Conservation (phyloP, 2,888 invertebrate genomes). For the Tetramorium bicarinatum region DNA sequence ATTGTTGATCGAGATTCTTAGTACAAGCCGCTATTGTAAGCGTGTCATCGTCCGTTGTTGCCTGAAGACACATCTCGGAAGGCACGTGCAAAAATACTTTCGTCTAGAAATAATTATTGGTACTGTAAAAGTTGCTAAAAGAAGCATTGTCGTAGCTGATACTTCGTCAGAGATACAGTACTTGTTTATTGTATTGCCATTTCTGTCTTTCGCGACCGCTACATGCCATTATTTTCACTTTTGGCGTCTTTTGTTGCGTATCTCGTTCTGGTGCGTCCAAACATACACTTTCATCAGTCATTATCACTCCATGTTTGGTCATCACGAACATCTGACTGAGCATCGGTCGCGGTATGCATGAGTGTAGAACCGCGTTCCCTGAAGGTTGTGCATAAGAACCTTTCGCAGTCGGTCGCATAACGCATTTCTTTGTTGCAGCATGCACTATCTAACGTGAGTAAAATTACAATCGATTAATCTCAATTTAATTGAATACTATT, state of each 20-base stretch:
- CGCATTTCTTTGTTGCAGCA: constrained; percentile 87
- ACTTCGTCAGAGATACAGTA: constrained; percentile 71
- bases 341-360: constrained; percentile 89
- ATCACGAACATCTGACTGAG: constrained; percentile 92
- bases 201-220: constrained; percentile 90
- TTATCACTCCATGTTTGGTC: constrained; percentile 90
- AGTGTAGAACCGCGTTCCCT: constrained; percentile 90
- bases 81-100: constrained; percentile 87
- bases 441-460: constrained; percentile 87
- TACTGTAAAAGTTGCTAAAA: neutral
- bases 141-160: neutral
- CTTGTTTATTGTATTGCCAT: constrained; percentile 89
- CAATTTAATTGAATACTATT: neutral
- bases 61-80: constrained; percentile 89
- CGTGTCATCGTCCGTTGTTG: constrained; percentile 86
- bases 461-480: constrained; percentile 29
- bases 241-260: constrained; percentile 87
- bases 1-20: constrained; percentile 89
- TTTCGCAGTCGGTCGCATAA: constrained; percentile 89
- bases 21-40: constrained; percentile 89
- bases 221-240: constrained; percentile 92
- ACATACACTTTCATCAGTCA: constrained; percentile 96
- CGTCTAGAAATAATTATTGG: constrained; percentile 83
- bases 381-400: constrained; percentile 90
- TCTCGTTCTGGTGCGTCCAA: constrained; percentile 90